Evolutionary conservation across 2,113 vertebrate species (phyloP).

Genomic region (Alces alces): DNA sequence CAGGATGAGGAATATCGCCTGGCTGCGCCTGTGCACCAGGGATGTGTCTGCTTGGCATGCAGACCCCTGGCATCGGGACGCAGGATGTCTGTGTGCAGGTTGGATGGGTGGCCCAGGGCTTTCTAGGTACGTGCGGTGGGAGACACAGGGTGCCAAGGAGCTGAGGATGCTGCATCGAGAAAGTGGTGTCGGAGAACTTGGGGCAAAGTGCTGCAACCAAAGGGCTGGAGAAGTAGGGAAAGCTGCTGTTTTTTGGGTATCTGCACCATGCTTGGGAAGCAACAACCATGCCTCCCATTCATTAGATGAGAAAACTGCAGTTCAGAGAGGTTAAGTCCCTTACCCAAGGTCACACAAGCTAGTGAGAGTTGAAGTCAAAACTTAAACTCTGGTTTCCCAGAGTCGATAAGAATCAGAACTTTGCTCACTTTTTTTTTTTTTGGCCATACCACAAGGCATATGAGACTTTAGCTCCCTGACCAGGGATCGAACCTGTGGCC

Average conservation of each 20-base stretch:
- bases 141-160: background rate
- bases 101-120: background rate
- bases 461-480: background rate
- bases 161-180: background rate
- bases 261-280: background rate
- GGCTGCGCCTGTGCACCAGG: background rate
- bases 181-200: background rate
- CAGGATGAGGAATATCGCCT: background rate
- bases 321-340: background rate
- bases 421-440: background rate
- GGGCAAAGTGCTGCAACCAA: background rate
- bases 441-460: background rate
- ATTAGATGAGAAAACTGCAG: background rate
- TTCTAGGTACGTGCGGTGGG: background rate
- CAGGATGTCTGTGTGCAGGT: background rate
- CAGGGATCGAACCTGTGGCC: background rate
- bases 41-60: background rate
- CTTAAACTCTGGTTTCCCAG: background rate
- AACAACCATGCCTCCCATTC: background rate
- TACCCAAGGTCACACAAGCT: background rate
- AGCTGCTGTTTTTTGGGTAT: background rate
- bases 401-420: background rate
- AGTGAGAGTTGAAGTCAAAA: background rate
- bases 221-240: background rate
- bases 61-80: background rate